Evolutionary conservation across 2,113 vertebrate species (phyloP).

Genomic region (Edolisoma coerulescens): DNA sequence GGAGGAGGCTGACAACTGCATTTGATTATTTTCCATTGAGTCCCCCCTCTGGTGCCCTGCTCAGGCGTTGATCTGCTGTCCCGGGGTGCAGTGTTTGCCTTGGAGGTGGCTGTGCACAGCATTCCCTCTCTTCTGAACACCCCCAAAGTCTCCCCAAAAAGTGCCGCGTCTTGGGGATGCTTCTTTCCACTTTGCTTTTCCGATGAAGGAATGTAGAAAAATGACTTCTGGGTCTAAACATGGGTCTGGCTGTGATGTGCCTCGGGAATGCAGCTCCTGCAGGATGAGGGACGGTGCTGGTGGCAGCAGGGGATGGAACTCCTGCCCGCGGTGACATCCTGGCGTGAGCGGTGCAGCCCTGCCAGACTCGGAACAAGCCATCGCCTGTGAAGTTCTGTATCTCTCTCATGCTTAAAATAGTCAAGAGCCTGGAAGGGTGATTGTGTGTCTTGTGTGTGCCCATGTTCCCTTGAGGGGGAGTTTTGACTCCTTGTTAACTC

Average conservation of each 20-base stretch:
- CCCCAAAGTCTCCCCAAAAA: neutral
- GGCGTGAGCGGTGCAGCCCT: neutral
- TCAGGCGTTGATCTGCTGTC: accelerated
- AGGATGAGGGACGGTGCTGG: neutral
- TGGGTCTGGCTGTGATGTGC: neutral
- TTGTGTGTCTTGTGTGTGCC: neutral
- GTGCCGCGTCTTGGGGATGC: accelerated
- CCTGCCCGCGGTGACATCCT: neutral
- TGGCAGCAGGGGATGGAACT: neutral
- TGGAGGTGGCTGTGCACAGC: neutral
- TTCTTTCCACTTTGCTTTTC: neutral
- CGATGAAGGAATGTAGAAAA: neutral
- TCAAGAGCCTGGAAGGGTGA: neutral
- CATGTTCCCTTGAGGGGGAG: neutral
- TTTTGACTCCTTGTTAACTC: neutral
- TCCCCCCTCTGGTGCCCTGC: accelerated
- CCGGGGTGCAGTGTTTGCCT: neutral
- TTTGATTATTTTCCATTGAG: neutral
- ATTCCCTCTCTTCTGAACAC: neutral
- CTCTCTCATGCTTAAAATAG: neutral
- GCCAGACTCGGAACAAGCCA: neutral
- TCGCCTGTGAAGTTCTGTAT: neutral
- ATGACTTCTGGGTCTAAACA: neutral
- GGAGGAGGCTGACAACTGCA: neutral
- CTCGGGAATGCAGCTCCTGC: accelerated